Conservation (phyloP, 2,113 vertebrate genomes). For the Perccottus glenii region DNA sequence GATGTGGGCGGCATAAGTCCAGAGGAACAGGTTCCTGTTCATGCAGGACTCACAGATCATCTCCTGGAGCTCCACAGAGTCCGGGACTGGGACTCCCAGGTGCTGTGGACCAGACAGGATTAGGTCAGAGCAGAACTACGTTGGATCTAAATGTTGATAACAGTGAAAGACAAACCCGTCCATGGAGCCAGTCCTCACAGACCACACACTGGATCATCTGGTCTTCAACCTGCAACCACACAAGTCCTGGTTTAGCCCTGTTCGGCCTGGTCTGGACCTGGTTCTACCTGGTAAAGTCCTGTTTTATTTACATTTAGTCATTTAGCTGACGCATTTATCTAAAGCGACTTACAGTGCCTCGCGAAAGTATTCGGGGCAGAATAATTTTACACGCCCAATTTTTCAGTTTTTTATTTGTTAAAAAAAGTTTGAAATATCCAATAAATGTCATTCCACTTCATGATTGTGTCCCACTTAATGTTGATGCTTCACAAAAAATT, state of each 20-base stretch:
- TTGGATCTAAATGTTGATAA: background rate
- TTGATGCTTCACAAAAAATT: no score
- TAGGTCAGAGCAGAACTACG: background rate
- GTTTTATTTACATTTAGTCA: no score
- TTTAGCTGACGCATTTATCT: no score
- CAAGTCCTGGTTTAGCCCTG: background rate
- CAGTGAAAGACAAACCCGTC: conserved; percentile 84
- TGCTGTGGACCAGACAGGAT: conserved; percentile 77
- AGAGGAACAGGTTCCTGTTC: conserved; percentile 86
- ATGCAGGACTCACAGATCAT: conserved; percentile 96
- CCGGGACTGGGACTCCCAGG: conserved; percentile 86
- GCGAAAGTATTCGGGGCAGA: no score
- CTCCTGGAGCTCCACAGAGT: conserved; percentile 91
- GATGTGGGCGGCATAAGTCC: conserved; percentile 85
- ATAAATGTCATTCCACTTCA: no score
- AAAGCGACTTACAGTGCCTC: no score
- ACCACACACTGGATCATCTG: conserved; percentile 98
- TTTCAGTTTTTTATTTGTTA: no score
- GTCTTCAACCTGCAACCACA: conserved; percentile 81
- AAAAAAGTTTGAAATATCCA: no score
- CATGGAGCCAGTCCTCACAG: conserved; percentile 99
- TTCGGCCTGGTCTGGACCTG: background rate
- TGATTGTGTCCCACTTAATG: no score
- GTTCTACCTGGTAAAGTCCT: conserved; percentile 90
- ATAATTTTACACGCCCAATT: no score